Base-by-base conservation (phyloP, 2,888 invertebrate species). In the Auanema sp. region DNA sequence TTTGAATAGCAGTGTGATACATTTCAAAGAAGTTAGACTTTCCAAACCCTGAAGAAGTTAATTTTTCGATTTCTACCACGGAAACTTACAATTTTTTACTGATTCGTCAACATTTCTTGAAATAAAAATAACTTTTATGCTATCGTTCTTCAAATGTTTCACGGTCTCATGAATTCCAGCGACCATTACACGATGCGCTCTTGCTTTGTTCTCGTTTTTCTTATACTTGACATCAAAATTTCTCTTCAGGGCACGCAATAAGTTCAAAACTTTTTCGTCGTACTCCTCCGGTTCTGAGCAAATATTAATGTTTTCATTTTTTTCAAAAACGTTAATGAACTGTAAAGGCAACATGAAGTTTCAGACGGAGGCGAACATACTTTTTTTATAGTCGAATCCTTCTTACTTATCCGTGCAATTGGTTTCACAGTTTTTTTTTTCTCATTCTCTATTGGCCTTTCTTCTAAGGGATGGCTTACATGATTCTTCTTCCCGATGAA, bases 91-190 rank as follows among this genome's bases (percentile, higher is more conserved):
- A 58, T 63, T 43, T 12, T 52, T 41, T 16, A 61, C 61, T 24
- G 66, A 65, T 1, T 60, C 64, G 23, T 71, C 68, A 14, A 68
- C 44, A 42, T 71, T 74, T n/a, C 50, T 59, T 2, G 74, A 71
- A 33, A 65, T 42, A 49, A 74, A 54, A 11, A 69, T 58, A 11
- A 56, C n/a, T 24, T 63, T 42, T 1, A 68, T 18, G 44, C 65
- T 66, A 8, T 54, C 68, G 1, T 43, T 25, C 12, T 50, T 52
- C 10, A 62, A 25, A 23, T 56, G 55, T 42, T 69, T 74, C 62
- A 70, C 40, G 0, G 58, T 41, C 61, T 74, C 74, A 25, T 69
- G 74, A 12, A 66, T 56, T 33, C 74, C 74, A 33, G 59, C 68
- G 1, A 74, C 62, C 11, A 71, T 11, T 5, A 59, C 60, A 14